Base-by-base conservation (phyloP, 1,140 invertebrate species). In the Brachionus angularis region DNA sequence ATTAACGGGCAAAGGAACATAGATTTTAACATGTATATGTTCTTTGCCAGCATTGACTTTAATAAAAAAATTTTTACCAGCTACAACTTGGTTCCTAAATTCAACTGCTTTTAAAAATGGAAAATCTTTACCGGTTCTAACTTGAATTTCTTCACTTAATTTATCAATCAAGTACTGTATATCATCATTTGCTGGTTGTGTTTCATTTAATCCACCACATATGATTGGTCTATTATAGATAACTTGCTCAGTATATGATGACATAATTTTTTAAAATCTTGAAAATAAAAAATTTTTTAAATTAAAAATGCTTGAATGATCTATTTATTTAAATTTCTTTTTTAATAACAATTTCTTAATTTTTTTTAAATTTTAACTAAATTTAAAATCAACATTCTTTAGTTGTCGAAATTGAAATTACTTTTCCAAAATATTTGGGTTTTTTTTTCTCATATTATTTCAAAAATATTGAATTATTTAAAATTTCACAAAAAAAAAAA, bases 1-100 rank as follows among this genome's bases (percentile, higher is more conserved):
- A 23, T 18, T 46, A 25, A 67, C 36, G n/a, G 62, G 62, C 31
- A 67, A 34, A 1, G 62, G 62, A 7, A 47, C 47, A 50, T 47
- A 67, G 5, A 67, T 33, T 67, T 67, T 67, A 12, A 67, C 62
- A 29, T 67, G 62, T 33, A 67, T 49, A 36, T 67, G 44, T 21
- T 50, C 62, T 34, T 67, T 27, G 29, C 62, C 62, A 1, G 36
- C 47, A 34, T 67, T 27, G 16, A 67, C 62, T 46, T 67, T 67
- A 23, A 67, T 67, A 16, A 67, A 47, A 67, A 47, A 67, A 21
- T 47, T 67, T 25, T 29, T 27, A 18, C 62, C 62, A 25, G 62
- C 62, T 2, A 67, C 62, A 27, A 67, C 62, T 67, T 67, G 62
- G 29, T 29, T 67, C 18, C 42, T 46, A 47, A 47, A 67, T 33